A percentile compares a stretch with the other conserved stretches of the same genome.
Evolutionary conservation across 2,888 invertebrate species (phyloP).

Genomic region (Polia nebulosa): DNA sequence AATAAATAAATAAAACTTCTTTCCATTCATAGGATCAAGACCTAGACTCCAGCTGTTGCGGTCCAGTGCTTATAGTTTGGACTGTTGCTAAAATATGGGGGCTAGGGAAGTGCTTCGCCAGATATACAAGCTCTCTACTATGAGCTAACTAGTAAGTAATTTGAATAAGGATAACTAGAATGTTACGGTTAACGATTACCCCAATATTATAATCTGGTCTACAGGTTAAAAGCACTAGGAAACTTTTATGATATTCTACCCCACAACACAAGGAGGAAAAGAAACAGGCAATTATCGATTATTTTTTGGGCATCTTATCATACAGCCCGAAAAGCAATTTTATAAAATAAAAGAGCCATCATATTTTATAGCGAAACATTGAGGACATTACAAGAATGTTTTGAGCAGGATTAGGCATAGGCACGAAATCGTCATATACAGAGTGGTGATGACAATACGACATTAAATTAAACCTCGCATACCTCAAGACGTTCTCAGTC

Average conservation of each 20-base stretch:
- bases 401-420: slow-evolving; percentile 24
- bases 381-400: slow-evolving; percentile 11
- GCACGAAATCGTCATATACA: slow-evolving; percentile 29
- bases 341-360: not conserved
- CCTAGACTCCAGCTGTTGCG: not conserved
- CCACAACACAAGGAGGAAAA: not conserved
- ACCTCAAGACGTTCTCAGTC: no score
- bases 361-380: slow-evolving; percentile 14
- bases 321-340: not conserved
- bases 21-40: no score
- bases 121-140: not conserved
- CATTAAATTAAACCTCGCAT: no score
- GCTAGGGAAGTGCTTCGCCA: not conserved
- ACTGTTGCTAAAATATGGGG: not conserved
- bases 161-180: no score
- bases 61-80: not conserved
- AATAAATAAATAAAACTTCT: no score
- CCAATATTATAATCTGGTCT: not conserved
- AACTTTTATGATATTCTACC: not conserved
- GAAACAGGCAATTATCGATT: not conserved
- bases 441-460: no score
- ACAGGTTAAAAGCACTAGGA: not conserved
- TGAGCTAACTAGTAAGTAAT: no score
- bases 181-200: no score
- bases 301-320: not conserved